phyloP scores from a whole-genome alignment of 2,888 invertebrate genomes.

The Drosophila antonietae region DNA sequence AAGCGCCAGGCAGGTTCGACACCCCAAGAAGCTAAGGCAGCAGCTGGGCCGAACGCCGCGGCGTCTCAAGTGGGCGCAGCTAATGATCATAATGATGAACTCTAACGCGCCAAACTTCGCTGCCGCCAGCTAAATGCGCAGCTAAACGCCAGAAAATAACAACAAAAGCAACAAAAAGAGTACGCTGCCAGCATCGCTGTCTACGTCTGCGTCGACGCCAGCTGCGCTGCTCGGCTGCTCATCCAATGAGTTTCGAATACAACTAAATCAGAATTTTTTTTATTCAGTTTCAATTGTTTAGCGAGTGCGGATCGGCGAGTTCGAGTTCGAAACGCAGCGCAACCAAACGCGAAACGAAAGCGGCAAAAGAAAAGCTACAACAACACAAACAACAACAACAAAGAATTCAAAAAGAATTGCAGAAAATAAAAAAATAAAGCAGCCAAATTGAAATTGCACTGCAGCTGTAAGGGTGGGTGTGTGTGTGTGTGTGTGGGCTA shows the following conservation, averaged over 20 bases:
- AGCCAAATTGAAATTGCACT: constrained; percentile 34
- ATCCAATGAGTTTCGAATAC: constrained; percentile 78
- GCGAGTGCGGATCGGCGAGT: constrained; percentile 82
- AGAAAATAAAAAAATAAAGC: constrained; percentile 25
- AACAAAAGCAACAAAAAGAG: constrained; percentile 41
- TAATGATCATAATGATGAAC: constrained; percentile 71
- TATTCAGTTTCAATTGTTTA: constrained; percentile 84
- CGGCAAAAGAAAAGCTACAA: constrained; percentile 19
- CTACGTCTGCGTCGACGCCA: constrained; percentile 34
- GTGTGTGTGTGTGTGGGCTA: constrained; percentile 13
- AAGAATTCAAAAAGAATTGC: constrained; percentile 16
- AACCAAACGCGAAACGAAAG: constrained; percentile 53
- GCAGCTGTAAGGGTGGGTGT: constrained; percentile 25
- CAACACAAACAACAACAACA: constrained; percentile 12
- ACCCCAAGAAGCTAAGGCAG: constrained; percentile 17
- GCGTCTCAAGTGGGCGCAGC: constrained; percentile 59
- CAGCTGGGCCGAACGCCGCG: background rate
- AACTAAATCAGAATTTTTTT: constrained; percentile 83
- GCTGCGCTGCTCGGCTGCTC: constrained; percentile 67
- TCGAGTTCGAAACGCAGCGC: constrained; percentile 62
- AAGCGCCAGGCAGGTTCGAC: constrained; percentile 42
- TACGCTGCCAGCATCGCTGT: constrained; percentile 24
- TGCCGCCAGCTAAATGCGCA: constrained; percentile 63
- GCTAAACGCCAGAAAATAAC: constrained; percentile 59
- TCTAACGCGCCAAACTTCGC: constrained; percentile 63